Evolutionary conservation across 2,797 vertebrate species (phyloP).

Genomic region (Antrozous pallidus): DNA sequence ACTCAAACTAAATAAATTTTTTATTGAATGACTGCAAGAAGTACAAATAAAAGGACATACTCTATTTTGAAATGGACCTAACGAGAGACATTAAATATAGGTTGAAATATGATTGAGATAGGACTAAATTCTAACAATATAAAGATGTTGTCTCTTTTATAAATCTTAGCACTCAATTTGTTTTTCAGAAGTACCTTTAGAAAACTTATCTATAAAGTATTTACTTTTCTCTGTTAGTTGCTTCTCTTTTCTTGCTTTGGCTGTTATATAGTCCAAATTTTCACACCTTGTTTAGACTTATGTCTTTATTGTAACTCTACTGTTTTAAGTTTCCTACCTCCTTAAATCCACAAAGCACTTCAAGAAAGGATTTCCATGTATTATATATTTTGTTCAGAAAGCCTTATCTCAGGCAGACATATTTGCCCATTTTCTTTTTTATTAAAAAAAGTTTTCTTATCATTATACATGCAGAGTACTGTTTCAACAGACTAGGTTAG

Average conservation of each 20-base stretch:
- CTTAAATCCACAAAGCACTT: conserved; percentile 80
- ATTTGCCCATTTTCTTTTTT: conserved; percentile 79
- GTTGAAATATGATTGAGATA: background rate
- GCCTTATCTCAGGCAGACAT: conserved; percentile 84
- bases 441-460: conserved; percentile 65
- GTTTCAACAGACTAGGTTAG: conserved; percentile 67
- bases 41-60: background rate
- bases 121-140: background rate
- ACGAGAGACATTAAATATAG: background rate
- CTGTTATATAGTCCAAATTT: conserved; percentile 51
- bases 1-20: background rate
- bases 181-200: background rate
- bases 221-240: conserved; percentile 20
- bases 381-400: conserved; percentile 84
- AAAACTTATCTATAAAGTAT: background rate
- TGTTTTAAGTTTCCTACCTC: conserved; percentile 81
- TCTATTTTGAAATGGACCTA: background rate
- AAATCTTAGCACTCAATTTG: background rate
- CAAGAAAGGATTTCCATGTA: conserved; percentile 85
- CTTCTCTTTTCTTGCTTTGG: conserved; percentile 65
- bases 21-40: background rate
- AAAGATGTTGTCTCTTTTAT: background rate
- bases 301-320: conserved; percentile 70
- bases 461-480: conserved; percentile 60
- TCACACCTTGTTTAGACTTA: conserved; percentile 81